Evolutionary conservation across 2,797 vertebrate genomes (phyloP).

Genomic region (Pseudochirops cupreus): DNA sequence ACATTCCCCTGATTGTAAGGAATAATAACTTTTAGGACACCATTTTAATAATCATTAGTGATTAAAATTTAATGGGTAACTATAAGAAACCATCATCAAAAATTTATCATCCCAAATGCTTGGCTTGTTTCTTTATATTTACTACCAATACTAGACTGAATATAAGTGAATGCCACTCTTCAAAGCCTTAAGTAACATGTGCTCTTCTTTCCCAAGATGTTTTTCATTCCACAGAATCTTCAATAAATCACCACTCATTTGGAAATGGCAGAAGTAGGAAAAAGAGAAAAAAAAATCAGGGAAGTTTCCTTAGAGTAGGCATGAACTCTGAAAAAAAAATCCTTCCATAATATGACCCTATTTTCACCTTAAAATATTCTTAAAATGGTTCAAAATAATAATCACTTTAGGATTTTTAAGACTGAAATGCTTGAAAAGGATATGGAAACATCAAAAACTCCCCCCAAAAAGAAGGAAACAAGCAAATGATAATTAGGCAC

Average conservation of each 20-base stretch:
- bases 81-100: background rate
- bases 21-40: background rate
- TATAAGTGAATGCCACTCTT: slow-evolving; percentile 18
- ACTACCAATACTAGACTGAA: background rate
- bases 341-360: slow-evolving; percentile 48
- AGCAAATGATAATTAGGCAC: background rate
- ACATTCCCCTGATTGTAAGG: background rate
- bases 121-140: background rate
- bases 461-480: background rate
- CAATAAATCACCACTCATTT: slow-evolving; percentile 41
- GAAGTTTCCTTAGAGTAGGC: slow-evolving; percentile 50
- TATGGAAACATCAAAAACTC: slow-evolving; percentile 12
- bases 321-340: slow-evolving; percentile 58
- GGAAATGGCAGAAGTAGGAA: slow-evolving; percentile 49
- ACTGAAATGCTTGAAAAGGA: slow-evolving; percentile 43
- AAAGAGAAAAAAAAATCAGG: slow-evolving; percentile 11
- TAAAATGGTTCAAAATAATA: slow-evolving; percentile 55
- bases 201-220: background rate
- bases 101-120: background rate
- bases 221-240: slow-evolving; percentile 29
- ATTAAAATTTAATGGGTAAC: background rate
- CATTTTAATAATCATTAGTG: slow-evolving; percentile 5
- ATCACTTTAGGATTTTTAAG: slow-evolving; percentile 46
- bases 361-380: slow-evolving; percentile 50
- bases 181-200: slow-evolving; percentile 43